phyloP scores from a whole-genome alignment of 2,113 vertebrate genomes.

The Scomber japonicus region DNA sequence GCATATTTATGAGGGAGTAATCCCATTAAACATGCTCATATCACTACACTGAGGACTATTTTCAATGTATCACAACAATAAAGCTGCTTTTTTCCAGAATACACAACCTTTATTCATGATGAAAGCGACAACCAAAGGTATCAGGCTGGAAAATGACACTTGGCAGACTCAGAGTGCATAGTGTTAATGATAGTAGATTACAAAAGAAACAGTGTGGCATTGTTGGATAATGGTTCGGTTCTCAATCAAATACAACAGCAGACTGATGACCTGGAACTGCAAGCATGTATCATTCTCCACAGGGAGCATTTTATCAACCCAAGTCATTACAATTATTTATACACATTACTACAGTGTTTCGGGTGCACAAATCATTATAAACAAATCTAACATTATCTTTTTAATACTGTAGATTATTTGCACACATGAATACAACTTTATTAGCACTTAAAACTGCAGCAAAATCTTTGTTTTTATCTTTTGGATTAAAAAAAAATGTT shows the following conservation, averaged over 20 bases:
- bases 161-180: constrained; percentile 7
- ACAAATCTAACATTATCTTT: too few relatives aligned
- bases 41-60: constrained; percentile 32
- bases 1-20: constrained; percentile 63
- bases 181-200: constrained; percentile 33
- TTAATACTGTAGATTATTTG: too few relatives aligned
- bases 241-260: constrained; percentile 16
- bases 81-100: constrained; percentile 46
- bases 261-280: background rate
- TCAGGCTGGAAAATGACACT: constrained; percentile 41
- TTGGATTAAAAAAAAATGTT: too few relatives aligned
- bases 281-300: background rate
- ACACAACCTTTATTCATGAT: constrained; percentile 28
- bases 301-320: background rate
- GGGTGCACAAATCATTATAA: background rate
- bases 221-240: constrained; percentile 26
- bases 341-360: background rate
- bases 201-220: constrained; percentile 13
- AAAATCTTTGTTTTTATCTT: too few relatives aligned
- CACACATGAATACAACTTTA: too few relatives aligned
- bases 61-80: constrained; percentile 36
- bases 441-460: too few relatives aligned
- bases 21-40: constrained; percentile 46
- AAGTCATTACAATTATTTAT: background rate
- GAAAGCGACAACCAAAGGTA: constrained; percentile 2